Evolutionary conservation across 2,797 vertebrate genomes (phyloP).

Genomic region (Threskiornis aethiopicus): DNA sequence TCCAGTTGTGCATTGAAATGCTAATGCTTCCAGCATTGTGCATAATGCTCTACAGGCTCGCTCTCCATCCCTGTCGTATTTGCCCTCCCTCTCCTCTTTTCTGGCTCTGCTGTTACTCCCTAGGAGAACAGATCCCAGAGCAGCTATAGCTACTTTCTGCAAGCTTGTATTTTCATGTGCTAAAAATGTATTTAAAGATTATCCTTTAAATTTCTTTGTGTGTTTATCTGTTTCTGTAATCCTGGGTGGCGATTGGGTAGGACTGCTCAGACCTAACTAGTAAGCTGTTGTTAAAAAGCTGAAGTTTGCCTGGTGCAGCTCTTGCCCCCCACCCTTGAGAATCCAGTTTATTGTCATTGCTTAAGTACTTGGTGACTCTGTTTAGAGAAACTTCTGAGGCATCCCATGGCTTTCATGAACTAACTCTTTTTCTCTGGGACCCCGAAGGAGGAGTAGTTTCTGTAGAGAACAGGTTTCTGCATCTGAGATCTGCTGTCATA

Average conservation of each 20-base stretch:
- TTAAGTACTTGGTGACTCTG: not conserved
- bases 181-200: not conserved
- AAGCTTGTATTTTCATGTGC: not conserved
- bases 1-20: not conserved
- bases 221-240: not conserved
- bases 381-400: not conserved
- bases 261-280: not conserved
- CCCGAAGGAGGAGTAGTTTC: not conserved
- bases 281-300: not conserved
- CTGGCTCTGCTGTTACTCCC: not conserved
- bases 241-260: not conserved
- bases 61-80: not conserved
- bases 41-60: rapidly evolving
- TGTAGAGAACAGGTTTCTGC: not conserved
- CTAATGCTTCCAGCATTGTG: not conserved
- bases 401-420: not conserved
- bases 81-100: not conserved
- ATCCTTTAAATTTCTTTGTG: not conserved
- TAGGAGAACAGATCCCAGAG: not conserved
- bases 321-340: not conserved
- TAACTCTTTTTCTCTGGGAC: not conserved
- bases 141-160: not conserved
- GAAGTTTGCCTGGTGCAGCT: not conserved
- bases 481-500: not conserved
- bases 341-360: not conserved